phyloP scores from a whole-genome alignment of 2,888 invertebrate species.

The Aleiodes leptofemur region DNA sequence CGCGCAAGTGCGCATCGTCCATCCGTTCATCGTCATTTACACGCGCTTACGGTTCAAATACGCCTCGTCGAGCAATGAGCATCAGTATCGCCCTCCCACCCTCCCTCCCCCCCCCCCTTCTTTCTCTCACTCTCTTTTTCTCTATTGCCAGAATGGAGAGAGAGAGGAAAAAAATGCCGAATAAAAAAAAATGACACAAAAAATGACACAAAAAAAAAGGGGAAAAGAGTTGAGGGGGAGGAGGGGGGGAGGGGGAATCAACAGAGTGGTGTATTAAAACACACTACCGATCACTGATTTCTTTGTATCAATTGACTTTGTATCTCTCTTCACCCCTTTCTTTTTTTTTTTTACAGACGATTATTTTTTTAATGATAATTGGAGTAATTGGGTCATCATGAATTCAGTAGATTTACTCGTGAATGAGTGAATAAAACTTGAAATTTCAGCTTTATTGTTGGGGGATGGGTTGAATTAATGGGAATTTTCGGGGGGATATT shows the following conservation, averaged over 20 bases:
- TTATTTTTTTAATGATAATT: conserved; percentile 4
- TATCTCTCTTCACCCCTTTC: not conserved
- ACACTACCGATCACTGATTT: not conserved
- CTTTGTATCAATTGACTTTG: conserved; percentile 4
- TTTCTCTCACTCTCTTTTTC: no score
- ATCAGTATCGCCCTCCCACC: not conserved
- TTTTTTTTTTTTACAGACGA: not conserved
- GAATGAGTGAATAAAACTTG: not conserved
- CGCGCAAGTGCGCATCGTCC: conserved; percentile 45
- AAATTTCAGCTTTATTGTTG: no score
- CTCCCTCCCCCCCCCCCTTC: no score
- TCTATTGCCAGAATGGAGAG: no score
- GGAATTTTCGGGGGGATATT: no score
- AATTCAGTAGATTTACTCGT: conserved; percentile 3
- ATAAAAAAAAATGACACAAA: not conserved
- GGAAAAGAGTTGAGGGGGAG: no score
- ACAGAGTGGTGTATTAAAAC: conserved; percentile 10
- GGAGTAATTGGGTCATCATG: conserved; percentile 31
- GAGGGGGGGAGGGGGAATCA: not conserved
- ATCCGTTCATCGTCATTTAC: conserved; percentile 45
- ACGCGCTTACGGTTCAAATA: conserved; percentile 33
- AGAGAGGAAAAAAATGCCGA: not conserved
- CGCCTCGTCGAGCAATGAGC: conserved; percentile 27
- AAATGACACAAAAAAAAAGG: not conserved
- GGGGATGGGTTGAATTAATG: no score